Evolutionary conservation across 2,113 vertebrate species (phyloP), one percentile per base, ranked within the genome.

Genomic region (Alectura lathami): DNA sequence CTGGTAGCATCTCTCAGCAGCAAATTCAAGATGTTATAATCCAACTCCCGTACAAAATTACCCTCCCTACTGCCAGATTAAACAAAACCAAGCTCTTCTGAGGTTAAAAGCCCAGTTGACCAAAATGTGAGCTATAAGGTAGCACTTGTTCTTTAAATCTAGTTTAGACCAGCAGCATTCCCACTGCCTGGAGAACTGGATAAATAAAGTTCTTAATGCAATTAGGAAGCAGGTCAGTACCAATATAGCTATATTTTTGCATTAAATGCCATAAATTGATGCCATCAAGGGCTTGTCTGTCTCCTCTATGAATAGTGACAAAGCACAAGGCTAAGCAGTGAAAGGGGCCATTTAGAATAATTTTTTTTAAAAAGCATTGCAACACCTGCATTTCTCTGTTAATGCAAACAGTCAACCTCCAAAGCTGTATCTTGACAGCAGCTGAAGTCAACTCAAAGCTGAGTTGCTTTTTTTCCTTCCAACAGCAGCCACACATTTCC

Each of bases 381-480:
- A n/a, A n/a, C n/a, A n/a, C n/a, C n/a, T n/a, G n/a, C n/a, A n/a
- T n/a, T n/a, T n/a, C n/a, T n/a, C n/a, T n/a, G n/a, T n/a, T n/a
- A 45, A 17, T 17, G 14, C 59, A 50, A 43, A 4, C 6, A 47
- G 5, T 48, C 47, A 14, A 13, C 4, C 29, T 59, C 13, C 8
- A 29, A 72, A 60, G 51, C 16, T 57, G 5, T 8, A 7, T 18
- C 18, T 75, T 16, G 38, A 32, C 9, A 2, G 3, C 8, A 36
- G 42, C n/a, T 48, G 27, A 21, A 53, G 32, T 26, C 36, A 42
- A 32, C 53, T n/a, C 53, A 57, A n/a, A 32, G 30, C 54, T 57
- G 18, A n/a, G 12, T 14, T 34, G 13, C 4, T 2, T 6, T 20
- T 11, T 8, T 26, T 4, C 0, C 5, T 8, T 2, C 9, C 27